Conservation (phyloP, 1,140 invertebrate genomes). For the Euwallacea similis region DNA sequence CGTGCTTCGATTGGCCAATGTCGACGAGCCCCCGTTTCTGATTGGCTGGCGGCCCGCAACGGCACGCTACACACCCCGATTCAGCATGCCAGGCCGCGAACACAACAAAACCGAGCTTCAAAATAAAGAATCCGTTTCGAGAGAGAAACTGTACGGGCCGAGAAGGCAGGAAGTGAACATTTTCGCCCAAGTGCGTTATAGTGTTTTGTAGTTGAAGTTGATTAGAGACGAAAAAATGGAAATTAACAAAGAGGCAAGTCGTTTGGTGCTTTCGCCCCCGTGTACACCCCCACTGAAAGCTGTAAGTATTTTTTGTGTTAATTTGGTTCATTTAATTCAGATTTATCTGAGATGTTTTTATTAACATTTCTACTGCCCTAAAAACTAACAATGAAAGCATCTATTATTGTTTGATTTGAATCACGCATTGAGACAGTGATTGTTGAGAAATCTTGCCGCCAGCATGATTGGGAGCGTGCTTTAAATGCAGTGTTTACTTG, state of each 20-base stretch:
- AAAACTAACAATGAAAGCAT: not conserved
- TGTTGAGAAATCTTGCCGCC: not conserved
- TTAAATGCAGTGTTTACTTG: too few species aligned
- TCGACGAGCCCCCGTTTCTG: constrained; percentile 54
- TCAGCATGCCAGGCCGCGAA: constrained; percentile 39
- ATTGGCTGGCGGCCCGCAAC: constrained; percentile 54
- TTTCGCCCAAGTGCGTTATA: not conserved
- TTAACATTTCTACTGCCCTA: not conserved
- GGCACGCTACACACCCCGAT: constrained; percentile 46
- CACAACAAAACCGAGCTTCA: constrained; percentile 47
- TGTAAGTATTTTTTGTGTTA: constrained; percentile 55
- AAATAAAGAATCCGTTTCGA: constrained; percentile 45
- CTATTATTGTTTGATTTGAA: not conserved
- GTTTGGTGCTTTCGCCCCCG: constrained; percentile 58
- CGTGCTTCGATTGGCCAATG: constrained; percentile 51
- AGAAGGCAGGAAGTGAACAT: constrained; percentile 12
- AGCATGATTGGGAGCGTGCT: too few species aligned
- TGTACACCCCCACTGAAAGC: constrained; percentile 61
- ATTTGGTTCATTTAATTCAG: constrained; percentile 6
- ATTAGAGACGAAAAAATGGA: constrained; percentile 19
- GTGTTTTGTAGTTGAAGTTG: not conserved
- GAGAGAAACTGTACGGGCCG: constrained; percentile 10
- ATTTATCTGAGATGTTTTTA: not conserved
- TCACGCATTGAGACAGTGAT: constrained; percentile 1
- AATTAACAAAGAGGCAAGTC: constrained; percentile 13